Evolutionary conservation across 2,888 invertebrate species (phyloP), one percentile per base, ranked within the genome.

Genomic region (Neuroscelio doddi): DNA sequence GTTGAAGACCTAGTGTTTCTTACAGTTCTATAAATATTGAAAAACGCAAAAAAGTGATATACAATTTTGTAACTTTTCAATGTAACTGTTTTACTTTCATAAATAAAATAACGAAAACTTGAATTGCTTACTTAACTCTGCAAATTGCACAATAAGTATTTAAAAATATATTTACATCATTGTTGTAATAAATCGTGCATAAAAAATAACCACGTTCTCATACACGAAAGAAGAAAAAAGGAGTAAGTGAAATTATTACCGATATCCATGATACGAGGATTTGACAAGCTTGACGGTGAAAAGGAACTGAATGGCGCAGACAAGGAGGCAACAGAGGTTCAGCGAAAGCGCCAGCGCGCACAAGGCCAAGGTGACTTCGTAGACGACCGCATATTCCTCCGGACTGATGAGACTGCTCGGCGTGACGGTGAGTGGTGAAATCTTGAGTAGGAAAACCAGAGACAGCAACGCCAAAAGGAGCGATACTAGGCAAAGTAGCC

Each of bases 291-390:
- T 96, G 72, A 96, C 94, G 42, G 96, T 94, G 84, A 96, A 96
- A 81, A 96, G 89, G 87, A 95, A 96, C 88, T 97, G 96, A 81
- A 96, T 94, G 76, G 95, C 93, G 88, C 96, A 96, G 78, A 96
- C 95, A 75, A 96, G 89, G 64, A 96, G 88, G 84, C 96, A 96
- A 87, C 95, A 95, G 66, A 96, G 88, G 86, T 96, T 94, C 72
- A 96, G 86, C 24, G 94, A 94, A 49, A 96, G 87, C 67, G 96
- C 95, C 79, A 96, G 88, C 61, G 95, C 94, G 82, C 95, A 93
- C 80, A 96, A 87, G 24, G 95, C 95, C 81, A 96, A 88, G 46
- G 95, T 95, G 80, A 96, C 96, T 88, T 96, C 96, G 85, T 94
- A 93, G 68, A 96, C 94, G 75, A 94, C 92, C 62, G 92, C 91